Conservation (phyloP, 1,140 invertebrate genomes). For the Aricia agestis region DNA sequence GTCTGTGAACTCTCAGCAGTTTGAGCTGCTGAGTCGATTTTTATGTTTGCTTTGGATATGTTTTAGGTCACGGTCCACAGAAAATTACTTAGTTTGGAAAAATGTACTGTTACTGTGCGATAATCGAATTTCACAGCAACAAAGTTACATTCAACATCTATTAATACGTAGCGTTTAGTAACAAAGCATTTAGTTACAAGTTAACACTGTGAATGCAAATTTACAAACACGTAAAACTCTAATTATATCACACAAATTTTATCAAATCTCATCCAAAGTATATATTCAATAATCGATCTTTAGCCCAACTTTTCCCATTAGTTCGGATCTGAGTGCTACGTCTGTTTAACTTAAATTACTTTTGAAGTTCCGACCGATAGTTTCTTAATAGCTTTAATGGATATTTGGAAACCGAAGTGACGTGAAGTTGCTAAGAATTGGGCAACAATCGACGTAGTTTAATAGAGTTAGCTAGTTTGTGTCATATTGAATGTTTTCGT, state of each 20-base stretch:
- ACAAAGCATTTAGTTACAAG: too few species aligned
- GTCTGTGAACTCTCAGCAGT: too few species aligned
- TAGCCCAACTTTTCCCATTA: conserved; percentile 46
- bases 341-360: conserved; percentile 53
- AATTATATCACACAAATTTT: conserved; percentile 27
- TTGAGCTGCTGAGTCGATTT: too few species aligned
- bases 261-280: conserved; percentile 16
- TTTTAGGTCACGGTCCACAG: too few species aligned
- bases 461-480: not conserved
- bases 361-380: conserved; percentile 46
- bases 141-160: too few species aligned
- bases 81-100: too few species aligned
- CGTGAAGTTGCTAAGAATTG: conserved; percentile 17
- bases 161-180: too few species aligned
- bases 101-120: too few species aligned
- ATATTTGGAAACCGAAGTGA: conserved; percentile 31
- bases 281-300: conserved; percentile 35
- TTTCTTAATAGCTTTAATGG: conserved; percentile 37
- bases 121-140: too few species aligned
- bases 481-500: too few species aligned
- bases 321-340: conserved; percentile 32
- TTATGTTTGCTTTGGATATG: too few species aligned
- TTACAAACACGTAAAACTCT: conserved; percentile 22
- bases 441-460: not conserved
- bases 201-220: too few species aligned